Conservation (phyloP, 53 echinoderm and acorn worm species). For the Crossaster papposus region DNA sequence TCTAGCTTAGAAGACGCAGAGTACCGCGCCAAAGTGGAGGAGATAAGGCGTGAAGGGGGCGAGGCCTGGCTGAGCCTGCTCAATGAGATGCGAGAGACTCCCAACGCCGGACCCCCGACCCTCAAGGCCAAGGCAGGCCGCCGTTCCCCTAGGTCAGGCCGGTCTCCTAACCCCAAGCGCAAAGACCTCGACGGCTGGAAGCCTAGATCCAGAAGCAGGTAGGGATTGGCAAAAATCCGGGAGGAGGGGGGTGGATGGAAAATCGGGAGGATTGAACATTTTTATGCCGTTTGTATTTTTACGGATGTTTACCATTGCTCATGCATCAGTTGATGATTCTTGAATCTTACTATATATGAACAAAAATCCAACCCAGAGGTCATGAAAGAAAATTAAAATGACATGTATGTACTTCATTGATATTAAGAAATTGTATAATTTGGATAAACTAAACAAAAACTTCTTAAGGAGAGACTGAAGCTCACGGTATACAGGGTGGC, state of each 20-base stretch:
- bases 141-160: slow-evolving; percentile 3
- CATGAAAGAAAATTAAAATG: too few relatives aligned
- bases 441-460: too few relatives aligned
- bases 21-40: slow-evolving; percentile 81
- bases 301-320: not conserved
- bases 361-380: too few relatives aligned
- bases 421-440: too few relatives aligned
- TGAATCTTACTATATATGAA: too few relatives aligned
- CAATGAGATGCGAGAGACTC: slow-evolving; percentile 80
- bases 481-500: too few relatives aligned
- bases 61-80: slow-evolving; percentile 87
- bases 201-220: slow-evolving; percentile 7
- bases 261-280: not conserved
- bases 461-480: too few relatives aligned
- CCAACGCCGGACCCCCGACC: slow-evolving; percentile 14
- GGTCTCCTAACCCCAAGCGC: slow-evolving; percentile 43
- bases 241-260: too few relatives aligned
- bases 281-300: too few relatives aligned
- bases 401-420: too few relatives aligned
- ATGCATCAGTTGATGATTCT: too few relatives aligned
- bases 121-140: not conserved
- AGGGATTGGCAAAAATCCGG: not conserved
- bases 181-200: not conserved
- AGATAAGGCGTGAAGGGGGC: slow-evolving; percentile 84
- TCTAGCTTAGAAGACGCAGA: slow-evolving; percentile 39